Percentiles rank a stretch among this genome's conserved stretches.
Conservation (phyloP, 2,888 invertebrate genomes). For the Epistrophe grossulariae region DNA sequence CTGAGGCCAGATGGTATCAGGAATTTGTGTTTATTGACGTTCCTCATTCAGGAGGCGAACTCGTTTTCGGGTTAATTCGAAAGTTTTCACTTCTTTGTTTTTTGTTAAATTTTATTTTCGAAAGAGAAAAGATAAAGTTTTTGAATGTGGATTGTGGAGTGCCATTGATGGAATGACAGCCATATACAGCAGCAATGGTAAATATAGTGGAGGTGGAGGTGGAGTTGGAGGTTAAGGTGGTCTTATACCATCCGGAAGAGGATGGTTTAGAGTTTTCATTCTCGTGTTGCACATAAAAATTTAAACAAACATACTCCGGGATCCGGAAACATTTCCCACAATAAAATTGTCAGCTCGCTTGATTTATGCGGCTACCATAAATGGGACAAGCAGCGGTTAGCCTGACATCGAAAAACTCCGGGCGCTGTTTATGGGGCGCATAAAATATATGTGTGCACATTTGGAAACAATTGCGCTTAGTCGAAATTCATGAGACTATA, state of each 20-base stretch:
- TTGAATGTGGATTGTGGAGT: conserved; percentile 43
- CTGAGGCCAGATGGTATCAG: conserved; percentile 58
- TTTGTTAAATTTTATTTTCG: conserved; percentile 24
- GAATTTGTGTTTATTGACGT: conserved; percentile 71
- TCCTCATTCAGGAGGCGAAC: conserved; percentile 24
- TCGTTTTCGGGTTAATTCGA: conserved; percentile 68
- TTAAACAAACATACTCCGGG: conserved; percentile 34
- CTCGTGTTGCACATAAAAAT: conserved; percentile 41
- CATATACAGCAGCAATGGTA: neutral
- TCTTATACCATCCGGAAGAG: neutral
- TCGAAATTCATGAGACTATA: conserved; percentile 23
- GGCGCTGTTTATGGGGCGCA: conserved; percentile 54
- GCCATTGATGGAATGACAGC: conserved; percentile 61
- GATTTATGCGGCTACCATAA: conserved; percentile 66
- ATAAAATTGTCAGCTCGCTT: conserved; percentile 72
- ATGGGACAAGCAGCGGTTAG: conserved; percentile 59
- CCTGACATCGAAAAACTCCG: conserved; percentile 35
- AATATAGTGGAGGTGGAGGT: neutral
- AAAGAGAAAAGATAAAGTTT: conserved; percentile 67
- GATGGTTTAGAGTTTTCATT: conserved; percentile 14
- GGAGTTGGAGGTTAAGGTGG: too few species aligned
- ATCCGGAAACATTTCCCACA: conserved; percentile 63
- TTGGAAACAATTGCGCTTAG: conserved; percentile 43
- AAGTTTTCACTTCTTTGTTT: conserved; percentile 48
- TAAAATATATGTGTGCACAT: conserved; percentile 54